These are phyloP conservation scores for Oryzias celebensis DNA, from an alignment of 2,113 vertebrate species.

Conservation along the genomic window DNA sequence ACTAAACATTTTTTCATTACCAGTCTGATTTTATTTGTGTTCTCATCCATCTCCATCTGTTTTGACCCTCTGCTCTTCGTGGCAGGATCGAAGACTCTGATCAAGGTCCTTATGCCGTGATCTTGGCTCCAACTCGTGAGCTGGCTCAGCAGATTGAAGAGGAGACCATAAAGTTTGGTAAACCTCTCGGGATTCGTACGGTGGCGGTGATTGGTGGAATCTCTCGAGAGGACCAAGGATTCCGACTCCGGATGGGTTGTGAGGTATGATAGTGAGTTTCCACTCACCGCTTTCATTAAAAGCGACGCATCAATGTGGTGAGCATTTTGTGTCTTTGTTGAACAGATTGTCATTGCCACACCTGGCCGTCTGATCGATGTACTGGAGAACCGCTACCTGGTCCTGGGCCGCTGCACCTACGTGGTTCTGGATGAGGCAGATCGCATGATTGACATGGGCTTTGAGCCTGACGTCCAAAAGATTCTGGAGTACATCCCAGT, in stretches of 20 bases:
- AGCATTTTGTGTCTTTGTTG: background rate
- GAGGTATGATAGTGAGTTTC: conserved; percentile 77
- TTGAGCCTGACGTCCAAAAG: conserved; percentile 96
- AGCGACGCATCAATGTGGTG: too few relatives aligned
- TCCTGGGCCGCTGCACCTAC: conserved; percentile 95
- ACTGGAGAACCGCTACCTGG: conserved; percentile 95
- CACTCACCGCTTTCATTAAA: too few relatives aligned
- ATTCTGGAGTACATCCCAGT: conserved; percentile 98
- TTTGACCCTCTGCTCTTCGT: background rate
- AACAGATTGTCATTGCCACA: conserved; percentile 94
- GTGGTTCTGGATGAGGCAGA: conserved; percentile 97
- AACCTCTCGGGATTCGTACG: conserved; percentile 93
- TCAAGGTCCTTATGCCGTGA: conserved; percentile 96
- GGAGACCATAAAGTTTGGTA: conserved; percentile 97
- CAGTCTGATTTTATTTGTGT: background rate
- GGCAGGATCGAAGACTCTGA: conserved; percentile 95
- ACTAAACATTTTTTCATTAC: background rate
- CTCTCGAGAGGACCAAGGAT: conserved; percentile 97
- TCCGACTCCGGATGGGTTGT: conserved; percentile 95
- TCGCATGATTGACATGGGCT: conserved; percentile 99
- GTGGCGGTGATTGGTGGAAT: conserved; percentile 98
- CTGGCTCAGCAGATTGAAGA: conserved; percentile 98
- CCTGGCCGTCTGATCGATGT: conserved; percentile 95
- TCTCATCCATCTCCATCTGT: background rate
- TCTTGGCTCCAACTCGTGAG: conserved; percentile 95